Percentiles rank a stretch among this genome's conserved stretches.
These are phyloP conservation scores for human (Homo sapiens) DNA, from an alignment of 2,113 vertebrate genomes.

Conservation along the genomic window DNA sequence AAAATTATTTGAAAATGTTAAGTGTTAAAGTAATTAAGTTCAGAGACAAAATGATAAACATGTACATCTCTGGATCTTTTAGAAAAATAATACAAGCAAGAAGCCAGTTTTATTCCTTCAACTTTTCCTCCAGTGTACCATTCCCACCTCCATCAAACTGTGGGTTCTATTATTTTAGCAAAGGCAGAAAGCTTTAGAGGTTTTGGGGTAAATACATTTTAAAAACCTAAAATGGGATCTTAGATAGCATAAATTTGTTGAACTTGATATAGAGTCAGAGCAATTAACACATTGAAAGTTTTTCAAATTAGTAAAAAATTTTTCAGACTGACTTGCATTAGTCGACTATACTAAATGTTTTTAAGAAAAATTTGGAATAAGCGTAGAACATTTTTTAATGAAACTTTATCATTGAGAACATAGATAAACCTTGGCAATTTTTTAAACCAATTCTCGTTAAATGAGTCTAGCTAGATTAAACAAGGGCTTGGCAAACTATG, in stretches of 20 bases:
- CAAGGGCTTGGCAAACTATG: not conserved
- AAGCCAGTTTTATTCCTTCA: not conserved
- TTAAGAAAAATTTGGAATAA: not conserved
- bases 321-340: not conserved
- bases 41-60: not conserved
- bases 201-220: not conserved
- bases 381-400: not conserved
- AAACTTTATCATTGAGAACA: not conserved
- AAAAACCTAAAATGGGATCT: not conserved
- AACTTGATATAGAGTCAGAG: not conserved
- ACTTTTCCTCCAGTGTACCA: not conserved
- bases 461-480: not conserved
- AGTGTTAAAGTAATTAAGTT: not conserved
- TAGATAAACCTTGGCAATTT: not conserved
- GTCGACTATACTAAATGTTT: not conserved
- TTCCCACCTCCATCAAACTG: not conserved
- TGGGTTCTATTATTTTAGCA: not conserved
- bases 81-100: not conserved
- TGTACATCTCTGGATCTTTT: not conserved
- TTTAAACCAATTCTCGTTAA: not conserved
- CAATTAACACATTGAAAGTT: not conserved
- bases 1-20: slow-evolving; percentile 39
- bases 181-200: not conserved
- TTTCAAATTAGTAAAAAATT: not conserved
- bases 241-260: not conserved